Percentiles rank a stretch among this genome's conserved stretches.
Evolutionary conservation across 1,140 invertebrate genomes (phyloP).

Genomic region (Magallana angulata): DNA sequence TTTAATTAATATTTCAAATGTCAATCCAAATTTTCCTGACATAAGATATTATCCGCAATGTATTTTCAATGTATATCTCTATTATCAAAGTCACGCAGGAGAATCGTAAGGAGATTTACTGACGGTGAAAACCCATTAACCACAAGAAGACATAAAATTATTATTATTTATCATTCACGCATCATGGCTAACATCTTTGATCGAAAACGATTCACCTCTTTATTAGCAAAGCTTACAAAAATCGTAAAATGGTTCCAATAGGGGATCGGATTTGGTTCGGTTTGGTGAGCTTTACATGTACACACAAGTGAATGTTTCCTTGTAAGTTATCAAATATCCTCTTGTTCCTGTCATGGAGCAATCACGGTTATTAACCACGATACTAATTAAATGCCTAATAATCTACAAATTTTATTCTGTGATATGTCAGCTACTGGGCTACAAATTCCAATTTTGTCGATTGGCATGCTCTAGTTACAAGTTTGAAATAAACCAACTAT

Average conservation of each 20-base stretch:
- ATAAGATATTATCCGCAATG: neutral
- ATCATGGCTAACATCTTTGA: neutral
- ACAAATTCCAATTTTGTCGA: too few relatives aligned
- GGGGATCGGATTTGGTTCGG: neutral
- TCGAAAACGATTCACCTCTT: conserved; percentile 21
- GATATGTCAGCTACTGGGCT: too few relatives aligned
- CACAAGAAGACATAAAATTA: neutral
- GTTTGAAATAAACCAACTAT: too few relatives aligned
- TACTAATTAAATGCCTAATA: neutral
- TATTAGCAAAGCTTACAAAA: conserved; percentile 9
- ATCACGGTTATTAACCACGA: conserved; percentile 3
- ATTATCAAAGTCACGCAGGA: neutral
- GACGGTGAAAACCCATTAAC: neutral
- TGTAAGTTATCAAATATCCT: neutral
- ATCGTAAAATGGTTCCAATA: neutral
- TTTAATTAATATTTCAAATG: neutral
- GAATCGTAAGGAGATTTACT: neutral
- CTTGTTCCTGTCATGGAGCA: neutral
- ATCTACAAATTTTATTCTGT: neutral
- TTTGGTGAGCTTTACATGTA: neutral
- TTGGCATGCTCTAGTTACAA: too few relatives aligned
- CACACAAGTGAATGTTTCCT: neutral
- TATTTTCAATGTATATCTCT: neutral
- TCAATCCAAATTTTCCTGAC: neutral
- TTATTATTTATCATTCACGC: conserved; percentile 28